Evolutionary conservation across 2,797 vertebrate genomes (phyloP).

Genomic region (Falco naumanni): DNA sequence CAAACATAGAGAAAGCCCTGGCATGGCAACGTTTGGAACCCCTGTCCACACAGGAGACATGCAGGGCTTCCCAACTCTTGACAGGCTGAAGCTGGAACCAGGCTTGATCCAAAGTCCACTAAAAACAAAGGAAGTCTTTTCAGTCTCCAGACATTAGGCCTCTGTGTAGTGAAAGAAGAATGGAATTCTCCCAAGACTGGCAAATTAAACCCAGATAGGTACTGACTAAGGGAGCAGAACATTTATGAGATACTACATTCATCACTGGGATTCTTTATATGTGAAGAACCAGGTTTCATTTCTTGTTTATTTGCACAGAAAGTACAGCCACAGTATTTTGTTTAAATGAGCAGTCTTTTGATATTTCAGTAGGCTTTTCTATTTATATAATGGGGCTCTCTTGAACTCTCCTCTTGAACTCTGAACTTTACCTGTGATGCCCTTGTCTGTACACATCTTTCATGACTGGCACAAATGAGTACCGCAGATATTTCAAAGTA

Average conservation of each 20-base stretch:
- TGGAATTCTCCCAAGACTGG: background rate
- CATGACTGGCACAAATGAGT: background rate
- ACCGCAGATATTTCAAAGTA: background rate
- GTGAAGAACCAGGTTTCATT: background rate
- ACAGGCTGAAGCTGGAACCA: background rate
- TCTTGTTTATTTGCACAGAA: slow-evolving; percentile 1
- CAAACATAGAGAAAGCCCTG: background rate
- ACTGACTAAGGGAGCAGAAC: background rate
- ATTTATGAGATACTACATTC: background rate
- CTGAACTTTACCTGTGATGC: background rate
- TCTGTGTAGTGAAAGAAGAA: background rate
- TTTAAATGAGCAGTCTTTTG: background rate
- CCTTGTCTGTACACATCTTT: background rate
- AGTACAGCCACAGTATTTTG: background rate
- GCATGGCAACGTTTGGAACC: background rate
- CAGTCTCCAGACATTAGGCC: background rate
- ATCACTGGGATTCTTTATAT: background rate
- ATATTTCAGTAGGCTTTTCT: slow-evolving; percentile 11
- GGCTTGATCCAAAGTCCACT: background rate
- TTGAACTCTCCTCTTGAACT: background rate
- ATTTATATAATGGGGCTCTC: background rate
- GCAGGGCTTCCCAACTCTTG: background rate
- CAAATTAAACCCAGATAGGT: background rate
- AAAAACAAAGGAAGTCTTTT: background rate
- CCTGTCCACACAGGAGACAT: background rate